Evolutionary conservation across 2,797 vertebrate genomes (phyloP).

Genomic region (Galaxias olidus): DNA sequence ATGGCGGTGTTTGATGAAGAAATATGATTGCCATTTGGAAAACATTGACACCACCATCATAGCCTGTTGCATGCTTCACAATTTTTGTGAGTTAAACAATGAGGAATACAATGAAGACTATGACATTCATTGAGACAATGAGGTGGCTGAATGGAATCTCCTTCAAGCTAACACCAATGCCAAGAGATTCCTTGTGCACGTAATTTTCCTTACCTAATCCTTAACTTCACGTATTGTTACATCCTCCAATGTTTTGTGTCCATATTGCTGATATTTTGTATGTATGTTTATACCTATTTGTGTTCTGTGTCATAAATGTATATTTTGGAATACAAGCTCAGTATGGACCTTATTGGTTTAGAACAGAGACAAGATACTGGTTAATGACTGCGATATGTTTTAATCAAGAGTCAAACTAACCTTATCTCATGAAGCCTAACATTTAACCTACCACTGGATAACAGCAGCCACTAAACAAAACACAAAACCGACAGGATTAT

Average conservation of each 20-base stretch:
- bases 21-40: too few relatives aligned
- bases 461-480: too few relatives aligned
- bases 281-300: neutral
- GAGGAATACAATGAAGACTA: constrained; percentile 7
- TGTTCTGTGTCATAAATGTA: constrained; percentile 1
- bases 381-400: too few relatives aligned
- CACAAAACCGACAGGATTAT: too few relatives aligned
- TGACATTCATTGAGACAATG: neutral
- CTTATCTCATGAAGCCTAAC: too few relatives aligned
- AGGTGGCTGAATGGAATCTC: constrained; percentile 7
- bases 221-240: neutral
- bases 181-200: constrained; percentile 4
- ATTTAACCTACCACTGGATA: too few relatives aligned
- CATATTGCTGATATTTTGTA: too few relatives aligned
- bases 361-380: too few relatives aligned
- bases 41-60: neutral
- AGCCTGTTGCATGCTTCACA: too few relatives aligned
- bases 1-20: neutral
- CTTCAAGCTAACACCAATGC: neutral
- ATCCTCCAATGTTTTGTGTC: too few relatives aligned
- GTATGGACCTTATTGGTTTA: neutral
- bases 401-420: too few relatives aligned
- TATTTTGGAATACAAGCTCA: neutral
- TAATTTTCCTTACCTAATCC: constrained; percentile 3
- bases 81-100: constrained; percentile 3